Evolutionary conservation across 2,797 vertebrate genomes (phyloP), one percentile per base, ranked within the genome.

Genomic region (Artibeus jamaicensis): DNA sequence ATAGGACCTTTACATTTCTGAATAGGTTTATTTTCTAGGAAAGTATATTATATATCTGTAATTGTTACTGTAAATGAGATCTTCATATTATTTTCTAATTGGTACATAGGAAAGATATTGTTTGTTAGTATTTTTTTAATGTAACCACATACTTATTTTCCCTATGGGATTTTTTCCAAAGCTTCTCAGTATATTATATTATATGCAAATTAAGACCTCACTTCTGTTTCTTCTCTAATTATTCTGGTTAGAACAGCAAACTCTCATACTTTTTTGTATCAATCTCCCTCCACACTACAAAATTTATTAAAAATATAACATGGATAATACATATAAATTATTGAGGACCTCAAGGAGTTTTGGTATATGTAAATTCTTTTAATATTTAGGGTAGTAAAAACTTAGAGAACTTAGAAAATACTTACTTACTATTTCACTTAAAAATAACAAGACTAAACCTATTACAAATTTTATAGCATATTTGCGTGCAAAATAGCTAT

Each of bases 1-100:
- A 50, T 11, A 53, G 32, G 9, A 44, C 19, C 21, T 93, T 92
- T 79, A 46, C 34, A 67, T 70, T 71, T 81, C 46, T 59, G 86
- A 78, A 32, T 55, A 81, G 46, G n/a, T 84, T n/a, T 81, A 37
- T 86, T 86, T 84, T 76, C 26, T 65, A 68, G 9, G 67, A 50
- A 18, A 89, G 37, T 62, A 4, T 53, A n/a, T 84, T 89, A 76
- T 59, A 79, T 71, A 59, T 14, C 21, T 81, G 12, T 16, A 79
- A 29, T 79, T 68, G 22, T 85, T 83, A 81, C 4, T 65, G 2
- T 88, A 88, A 81, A 81, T 53, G 62, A 94, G 57, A 46, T 50
- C 42, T 42, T 87, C 24, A 16, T 91, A 46, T 76, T 86, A 44
- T 82, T 96, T 93, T 96, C 81, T 89, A 71, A 77, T 89, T 68